These are phyloP conservation scores for Chondrosia reniformis DNA, from an alignment of 37 sponge, comb jelly and placozoan species.

Conservation along the genomic window DNA sequence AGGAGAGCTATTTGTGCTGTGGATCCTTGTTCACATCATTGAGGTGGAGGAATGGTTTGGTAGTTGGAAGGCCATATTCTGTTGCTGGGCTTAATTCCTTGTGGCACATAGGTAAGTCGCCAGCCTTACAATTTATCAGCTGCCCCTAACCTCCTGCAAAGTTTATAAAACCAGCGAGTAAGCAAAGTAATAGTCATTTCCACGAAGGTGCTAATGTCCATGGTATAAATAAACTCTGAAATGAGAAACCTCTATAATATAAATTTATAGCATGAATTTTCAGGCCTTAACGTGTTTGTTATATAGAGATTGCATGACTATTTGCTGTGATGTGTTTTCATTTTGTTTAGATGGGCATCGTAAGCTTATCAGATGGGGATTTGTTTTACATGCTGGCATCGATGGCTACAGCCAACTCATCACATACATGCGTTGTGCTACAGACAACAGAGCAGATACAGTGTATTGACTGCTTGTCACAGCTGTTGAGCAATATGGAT, in stretches of 20 bases:
- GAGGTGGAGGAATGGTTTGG: conserved; percentile 3
- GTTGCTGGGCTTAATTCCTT: neutral
- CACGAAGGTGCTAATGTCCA: neutral
- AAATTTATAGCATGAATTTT: neutral
- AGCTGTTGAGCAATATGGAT: conserved; percentile 34
- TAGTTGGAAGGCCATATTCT: neutral
- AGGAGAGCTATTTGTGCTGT: neutral
- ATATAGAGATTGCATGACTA: neutral
- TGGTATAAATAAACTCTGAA: neutral
- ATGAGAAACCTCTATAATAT: conserved; percentile 2
- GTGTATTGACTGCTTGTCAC: conserved; percentile 20
- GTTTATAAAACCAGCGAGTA: neutral
- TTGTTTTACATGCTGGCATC: neutral
- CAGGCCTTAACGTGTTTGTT: neutral
- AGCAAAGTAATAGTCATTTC: neutral
- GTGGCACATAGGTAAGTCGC: neutral
- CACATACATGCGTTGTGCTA: neutral
- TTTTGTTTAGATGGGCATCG: neutral
- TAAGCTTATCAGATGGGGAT: neutral
- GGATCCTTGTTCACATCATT: conserved; percentile 2
- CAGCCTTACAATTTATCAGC: neutral
- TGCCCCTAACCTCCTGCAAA: neutral
- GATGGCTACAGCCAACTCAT: neutral
- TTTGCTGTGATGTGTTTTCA: neutral
- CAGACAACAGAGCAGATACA: conserved; percentile 44